Evolutionary conservation across 2,113 vertebrate species (phyloP), one percentile per base, ranked within the genome.

Genomic region (Panthera uncia): DNA sequence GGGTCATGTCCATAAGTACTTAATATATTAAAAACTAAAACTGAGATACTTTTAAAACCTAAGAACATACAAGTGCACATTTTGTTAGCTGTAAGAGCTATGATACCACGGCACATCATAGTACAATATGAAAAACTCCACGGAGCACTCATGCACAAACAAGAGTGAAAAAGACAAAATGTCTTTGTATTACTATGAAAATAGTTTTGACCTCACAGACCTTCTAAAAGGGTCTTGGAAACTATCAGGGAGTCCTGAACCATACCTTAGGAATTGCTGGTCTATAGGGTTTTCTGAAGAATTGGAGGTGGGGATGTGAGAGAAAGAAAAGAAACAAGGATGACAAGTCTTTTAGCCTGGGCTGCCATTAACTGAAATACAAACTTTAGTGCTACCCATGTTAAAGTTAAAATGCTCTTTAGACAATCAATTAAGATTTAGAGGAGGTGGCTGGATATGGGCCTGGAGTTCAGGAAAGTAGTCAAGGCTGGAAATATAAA

Each of bases 1-100:
- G 36, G 25, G 16, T 45, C 27, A 89, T 38, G 66, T 31, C 25
- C 50, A 2, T 83, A 87, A 71, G 63, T 65, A 95, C 25, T 94
- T 92, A 74, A 36, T 79, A 78, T 8, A 79, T 61, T 83, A 65
- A 91, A 92, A 88, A 93, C 14, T 36, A 91, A 92, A 81, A 65
- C 7, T 11, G 36, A 66, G 48, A 50, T 48, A 63, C 14, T 82
- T 90, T 61, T 50, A 94, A 84, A 92, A 93, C 19, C 8, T 83
- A 91, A 31, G 33, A 63, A 73, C n/a, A 45, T 4, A 57, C 5
- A 82, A 69, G 45, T n/a, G 0, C 1, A 73, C 14, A n/a, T n/a
- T n/a, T n/a, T n/a, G n/a, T n/a, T n/a, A n/a, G n/a, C n/a, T n/a
- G n/a, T n/a, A n/a, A n/a, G n/a, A n/a, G n/a, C n/a, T n/a, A n/a